Evolutionary conservation across 2,888 invertebrate genomes (phyloP), one percentile per base, ranked within the genome.

Genomic region (Tachina lurida): DNA sequence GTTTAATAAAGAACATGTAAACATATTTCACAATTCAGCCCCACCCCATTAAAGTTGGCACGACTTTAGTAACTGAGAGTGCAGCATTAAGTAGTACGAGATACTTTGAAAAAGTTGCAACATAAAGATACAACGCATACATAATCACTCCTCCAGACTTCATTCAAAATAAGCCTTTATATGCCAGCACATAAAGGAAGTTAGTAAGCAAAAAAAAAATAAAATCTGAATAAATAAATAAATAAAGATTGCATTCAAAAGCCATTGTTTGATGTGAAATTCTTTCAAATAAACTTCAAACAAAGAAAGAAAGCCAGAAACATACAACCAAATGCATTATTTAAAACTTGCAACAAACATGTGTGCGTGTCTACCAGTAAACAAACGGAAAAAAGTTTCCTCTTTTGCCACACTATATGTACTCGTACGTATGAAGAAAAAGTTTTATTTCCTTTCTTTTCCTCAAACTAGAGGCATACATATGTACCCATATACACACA

Each of bases 191-290:
- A 60, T 49, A 68, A 78, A 70, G 60, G 45, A 31, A 31, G 19
- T 47, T 22, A 63, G n/a, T 49, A 65, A 47, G 8, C 9, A n/a
- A 54, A 41, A 68, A 39, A n/a, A 52, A 31, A 31, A n/a, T n/a
- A 31, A 31, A 31, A 31, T 31, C 31, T 22, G 12, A 31, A 31
- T 39, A 39, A 63, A 71, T 71, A 71, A 78, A 78, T 70, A 70
- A 81, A 75, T 54, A 54, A 68, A 81, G 17, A 77, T 49, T 79
- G 41, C 15, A 65, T 60, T 73, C 75, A 79, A 71, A 78, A 85
- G 74, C 63, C 63, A 82, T 85, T 85, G 85, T 85, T 85, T 75
- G 82, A 78, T 82, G 82, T 75, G 78, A 82, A 78, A 63, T 82
- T 63, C 70, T 78, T 82, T 70, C 63, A 70, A 78, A 85, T 70